Conservation (phyloP, 2,888 invertebrate genomes). For the Ophion ellenae region DNA sequence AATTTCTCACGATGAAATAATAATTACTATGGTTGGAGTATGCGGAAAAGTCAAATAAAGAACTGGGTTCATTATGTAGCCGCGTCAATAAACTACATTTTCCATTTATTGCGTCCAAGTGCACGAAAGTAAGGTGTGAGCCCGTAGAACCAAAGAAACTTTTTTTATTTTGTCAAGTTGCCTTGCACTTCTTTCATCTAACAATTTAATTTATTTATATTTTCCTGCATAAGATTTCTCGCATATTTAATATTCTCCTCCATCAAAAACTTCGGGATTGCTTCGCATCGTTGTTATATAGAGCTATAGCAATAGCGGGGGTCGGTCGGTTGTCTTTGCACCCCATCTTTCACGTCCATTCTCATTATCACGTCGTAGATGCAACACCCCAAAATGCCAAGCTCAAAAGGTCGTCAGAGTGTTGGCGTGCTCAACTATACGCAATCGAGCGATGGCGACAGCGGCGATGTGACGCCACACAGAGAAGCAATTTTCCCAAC, state of each 20-base stretch:
- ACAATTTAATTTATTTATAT: slow-evolving; percentile 45
- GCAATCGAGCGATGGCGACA: slow-evolving; percentile 68
- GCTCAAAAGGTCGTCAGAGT: slow-evolving; percentile 78
- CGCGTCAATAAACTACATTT: no score
- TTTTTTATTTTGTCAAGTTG: slow-evolving; percentile 30
- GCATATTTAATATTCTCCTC: slow-evolving; percentile 62
- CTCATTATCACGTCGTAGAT: slow-evolving; percentile 82
- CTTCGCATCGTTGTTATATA: slow-evolving; percentile 39
- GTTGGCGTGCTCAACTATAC: slow-evolving; percentile 71
- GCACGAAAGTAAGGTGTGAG: no score
- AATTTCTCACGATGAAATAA: no score
- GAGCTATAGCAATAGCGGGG: slow-evolving; percentile 20
- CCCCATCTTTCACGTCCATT: slow-evolving; percentile 80
- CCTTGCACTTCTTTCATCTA: not conserved
- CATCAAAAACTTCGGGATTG: slow-evolving; percentile 58
- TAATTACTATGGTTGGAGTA: no score
- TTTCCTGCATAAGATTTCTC: slow-evolving; percentile 48
- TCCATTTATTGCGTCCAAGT: no score
- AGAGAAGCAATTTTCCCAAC: slow-evolving; percentile 37
- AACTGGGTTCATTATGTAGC: no score
- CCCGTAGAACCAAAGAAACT: no score
- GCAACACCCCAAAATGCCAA: slow-evolving; percentile 80
- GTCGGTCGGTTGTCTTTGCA: slow-evolving; percentile 80
- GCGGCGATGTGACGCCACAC: slow-evolving; percentile 15
- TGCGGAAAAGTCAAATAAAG: no score